Evolutionary conservation across 1,140 invertebrate species (phyloP), one percentile per base, ranked within the genome.

Genomic region (Ips typographus): DNA sequence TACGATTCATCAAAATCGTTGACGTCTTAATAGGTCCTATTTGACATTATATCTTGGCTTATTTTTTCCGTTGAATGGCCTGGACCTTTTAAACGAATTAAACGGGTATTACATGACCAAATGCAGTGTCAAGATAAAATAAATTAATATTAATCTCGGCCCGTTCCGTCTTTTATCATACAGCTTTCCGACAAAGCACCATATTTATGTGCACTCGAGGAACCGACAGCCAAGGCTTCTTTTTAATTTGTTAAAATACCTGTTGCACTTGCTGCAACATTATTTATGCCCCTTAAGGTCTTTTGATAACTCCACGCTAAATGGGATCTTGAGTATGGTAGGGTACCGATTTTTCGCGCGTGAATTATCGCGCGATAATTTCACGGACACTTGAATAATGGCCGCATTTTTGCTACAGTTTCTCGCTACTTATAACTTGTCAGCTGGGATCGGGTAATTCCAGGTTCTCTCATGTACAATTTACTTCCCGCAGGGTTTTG

Each of bases 1-100:
- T 43, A 55, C 62, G 39, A 71, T 71, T 71, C 69, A 71, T 71
- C 69, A 71, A 71, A 71, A 65, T 64, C 43, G 69, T 64, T 71
- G 69, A 71, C 69, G 58, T 71, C 69, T 71, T 71, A 71, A 71
- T 71, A 71, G 69, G 69, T 60, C 60, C 69, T 71, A 71, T 71
- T 71, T 71, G 69, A 71, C 69, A 70, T 70, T 65, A 70, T 70
- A 70, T 70, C 68, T 64, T 62, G 68, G 52, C 62, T 70, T 70
- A 70, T 70, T 70, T 70, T 65, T 71, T 60, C 40, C 38, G 62
- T 37, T 49, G 57, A 61, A 63, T 60, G 58, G 69, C 51, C 68
- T 43, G 67, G 53, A 68, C 66, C 65, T 67, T 67, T 59, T 67
- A 68, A 62, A 68, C 42, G 65, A 64, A 70, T 70, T 70, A 70